Base-by-base conservation (phyloP, 2,113 vertebrate species). In the Xerus inauris region DNA sequence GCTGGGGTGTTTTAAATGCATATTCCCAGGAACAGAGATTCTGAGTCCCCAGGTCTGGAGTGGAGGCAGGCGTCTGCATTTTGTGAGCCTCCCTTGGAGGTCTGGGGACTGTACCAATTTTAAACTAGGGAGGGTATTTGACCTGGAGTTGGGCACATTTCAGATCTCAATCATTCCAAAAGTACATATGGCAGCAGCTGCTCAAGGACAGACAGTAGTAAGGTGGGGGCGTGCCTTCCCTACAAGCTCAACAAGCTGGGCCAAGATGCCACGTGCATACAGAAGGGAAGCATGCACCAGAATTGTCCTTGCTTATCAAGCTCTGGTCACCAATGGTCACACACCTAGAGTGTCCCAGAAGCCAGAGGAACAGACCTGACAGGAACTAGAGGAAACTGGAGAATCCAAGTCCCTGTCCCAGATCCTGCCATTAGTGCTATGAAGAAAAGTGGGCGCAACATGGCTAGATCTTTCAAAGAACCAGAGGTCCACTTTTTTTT, bases 361-460 rank as follows among this genome's bases (percentile, higher is more conserved):
- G 54, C 42, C 64, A 14, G 59, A 12, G 20, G 47, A 45, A 83
- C 76, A 51, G 26, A 35, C 40, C 17, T 75, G 24, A 24, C 69
- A 28, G 57, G 75, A 40, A 12, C 16, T 1, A 24, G 22, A 20
- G n/a, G 4, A 0, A 1, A 45, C n/a, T 6, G 0, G 32, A 12
- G 3, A 75, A 42, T 19, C 49, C 32, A 9, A n/a, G n/a, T n/a
- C 24, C 49, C 67, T 40, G 40, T 8, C 22, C 22, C 3, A 6
- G 59, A 2, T 28, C 51, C 22, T 82, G 9, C 10, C 32, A 42
- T 38, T 11, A 40, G 7, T 4, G 28, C 62, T 73, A 11, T 0
- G 5, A 40, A 40, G 64, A 86, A 10, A 24, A 14, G 35, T 0
- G 2, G 32, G 38, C 19, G 30, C 0, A 0, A 47, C 8, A 24